Evolutionary conservation across 2,797 vertebrate species (phyloP), one percentile per base, ranked within the genome.

Genomic region (Mico argentatus): DNA sequence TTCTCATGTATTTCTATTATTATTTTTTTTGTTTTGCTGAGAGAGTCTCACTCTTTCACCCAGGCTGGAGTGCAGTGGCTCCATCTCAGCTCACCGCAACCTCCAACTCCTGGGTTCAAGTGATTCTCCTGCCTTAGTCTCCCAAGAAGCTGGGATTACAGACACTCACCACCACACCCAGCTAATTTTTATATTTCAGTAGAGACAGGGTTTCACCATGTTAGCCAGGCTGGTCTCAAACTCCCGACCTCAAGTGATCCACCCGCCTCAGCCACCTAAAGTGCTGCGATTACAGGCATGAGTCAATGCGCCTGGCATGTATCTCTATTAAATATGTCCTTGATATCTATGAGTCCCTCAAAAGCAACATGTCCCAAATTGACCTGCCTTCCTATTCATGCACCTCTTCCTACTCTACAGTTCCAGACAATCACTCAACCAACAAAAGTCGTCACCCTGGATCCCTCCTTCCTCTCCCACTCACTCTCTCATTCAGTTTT

Each of bases 401-500:
- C 4, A 39, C 30, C 26, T 48, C 46, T 84, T 82, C 15, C 22
- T 46, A 15, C 73, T 41, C 67, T 36, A 73, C 1, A 19, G 27
- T 59, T 73, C 26, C 27, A 22, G 52, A 77, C 15, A 88, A 30
- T 88, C 30, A 20, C 22, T 39, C 61, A 61, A 24, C 55, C 30
- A 30, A 44, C 72, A 93, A 84, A 52, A 72, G 20, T 48, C 39
- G 72, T 64, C 89, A 79, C 36, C 33, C 50, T 39, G 50, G 44
- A 39, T 52, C 36, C 46, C 79, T 73, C 55, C 41, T 72, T 77
- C 57, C 44, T 41, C 77, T 61, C 70, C 59, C 77, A 52, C 70
- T 87, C 48, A 44, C 41, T 50, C 57, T 95, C 64, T 77, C 70
- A 77, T 88, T 91, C 79, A 85, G 79, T 80, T 64, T 92, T 89